Percentiles rank a stretch among this genome's conserved stretches.
Evolutionary conservation across 2,888 invertebrate genomes (phyloP).

Genomic region (Drosophila anomelani): DNA sequence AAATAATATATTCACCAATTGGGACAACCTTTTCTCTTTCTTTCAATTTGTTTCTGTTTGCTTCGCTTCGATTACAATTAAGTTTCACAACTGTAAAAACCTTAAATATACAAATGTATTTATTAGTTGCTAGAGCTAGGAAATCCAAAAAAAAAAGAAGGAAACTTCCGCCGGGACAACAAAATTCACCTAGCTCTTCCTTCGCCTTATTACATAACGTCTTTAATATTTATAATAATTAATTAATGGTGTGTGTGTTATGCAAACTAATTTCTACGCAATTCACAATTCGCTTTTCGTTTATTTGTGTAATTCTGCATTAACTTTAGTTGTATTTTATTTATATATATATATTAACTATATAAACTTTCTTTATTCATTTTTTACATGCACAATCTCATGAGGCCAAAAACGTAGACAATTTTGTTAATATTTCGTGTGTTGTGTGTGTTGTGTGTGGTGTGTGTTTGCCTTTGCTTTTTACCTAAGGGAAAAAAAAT

Average conservation of each 20-base stretch:
- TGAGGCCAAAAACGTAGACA: constrained; percentile 66
- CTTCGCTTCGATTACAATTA: not conserved
- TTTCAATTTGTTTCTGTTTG: not conserved
- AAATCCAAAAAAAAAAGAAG: not conserved
- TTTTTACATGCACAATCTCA: constrained; percentile 78
- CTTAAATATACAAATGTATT: constrained; percentile 3
- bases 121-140: not conserved
- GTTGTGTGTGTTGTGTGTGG: not conserved
- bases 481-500: constrained; percentile 49
- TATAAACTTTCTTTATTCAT: constrained; percentile 57
- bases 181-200: not conserved
- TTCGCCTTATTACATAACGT: not conserved
- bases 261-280: constrained; percentile 55
- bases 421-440: constrained; percentile 16
- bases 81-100: constrained; percentile 11
- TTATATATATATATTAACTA: constrained; percentile 52
- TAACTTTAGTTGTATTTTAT: constrained; percentile 44
- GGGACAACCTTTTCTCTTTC: constrained; percentile 11
- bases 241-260: constrained; percentile 20
- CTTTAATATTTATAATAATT: constrained; percentile 24
- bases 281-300: constrained; percentile 74
- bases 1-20: constrained; percentile 7
- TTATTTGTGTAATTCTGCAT: constrained; percentile 43
- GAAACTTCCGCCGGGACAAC: too few relatives aligned
- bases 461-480: constrained; percentile 16